A percentile compares a stretch with the other conserved stretches of the same genome.
These are phyloP conservation scores for Arothron firmamentum DNA, from an alignment of 2,113 vertebrate genomes.

Conservation along the genomic window DNA sequence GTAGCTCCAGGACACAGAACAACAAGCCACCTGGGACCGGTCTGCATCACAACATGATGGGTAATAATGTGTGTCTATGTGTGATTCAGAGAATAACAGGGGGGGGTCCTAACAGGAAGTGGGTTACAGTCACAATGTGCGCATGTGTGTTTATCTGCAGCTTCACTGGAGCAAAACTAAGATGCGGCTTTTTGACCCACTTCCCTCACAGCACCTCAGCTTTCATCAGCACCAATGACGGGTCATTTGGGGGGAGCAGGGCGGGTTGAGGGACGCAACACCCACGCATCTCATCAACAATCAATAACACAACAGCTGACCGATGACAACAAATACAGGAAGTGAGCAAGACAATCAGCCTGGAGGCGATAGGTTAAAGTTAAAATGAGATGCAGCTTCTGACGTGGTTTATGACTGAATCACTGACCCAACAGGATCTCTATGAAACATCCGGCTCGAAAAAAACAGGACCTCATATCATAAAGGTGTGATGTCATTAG, in stretches of 20 bases:
- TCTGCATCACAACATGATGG: slow-evolving; percentile 11
- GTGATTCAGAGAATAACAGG: slow-evolving; percentile 11
- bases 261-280: not conserved
- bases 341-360: slow-evolving; percentile 36
- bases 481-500: too few relatives aligned
- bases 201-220: slow-evolving; percentile 45
- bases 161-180: slow-evolving; percentile 23
- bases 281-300: slow-evolving; percentile 29
- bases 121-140: slow-evolving; percentile 32
- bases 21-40: slow-evolving; percentile 61
- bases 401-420: slow-evolving; percentile 22
- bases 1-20: slow-evolving; percentile 59
- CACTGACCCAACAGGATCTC: slow-evolving; percentile 4
- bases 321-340: slow-evolving; percentile 33
- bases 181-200: slow-evolving; percentile 35
- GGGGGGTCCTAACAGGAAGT: slow-evolving; percentile 16
- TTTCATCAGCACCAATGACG: slow-evolving; percentile 31
- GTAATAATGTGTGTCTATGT: slow-evolving; percentile 8
- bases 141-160: slow-evolving; percentile 16
- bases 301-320: slow-evolving; percentile 20
- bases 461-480: not conserved
- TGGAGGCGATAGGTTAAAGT: slow-evolving; percentile 11
- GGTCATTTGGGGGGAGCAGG: slow-evolving; percentile 13
- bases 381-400: slow-evolving; percentile 37
- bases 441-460: too few relatives aligned